Evolutionary conservation across 2,888 invertebrate genomes (phyloP), one percentile per base, ranked within the genome.

Genomic region (Cryptus viduatorius): DNA sequence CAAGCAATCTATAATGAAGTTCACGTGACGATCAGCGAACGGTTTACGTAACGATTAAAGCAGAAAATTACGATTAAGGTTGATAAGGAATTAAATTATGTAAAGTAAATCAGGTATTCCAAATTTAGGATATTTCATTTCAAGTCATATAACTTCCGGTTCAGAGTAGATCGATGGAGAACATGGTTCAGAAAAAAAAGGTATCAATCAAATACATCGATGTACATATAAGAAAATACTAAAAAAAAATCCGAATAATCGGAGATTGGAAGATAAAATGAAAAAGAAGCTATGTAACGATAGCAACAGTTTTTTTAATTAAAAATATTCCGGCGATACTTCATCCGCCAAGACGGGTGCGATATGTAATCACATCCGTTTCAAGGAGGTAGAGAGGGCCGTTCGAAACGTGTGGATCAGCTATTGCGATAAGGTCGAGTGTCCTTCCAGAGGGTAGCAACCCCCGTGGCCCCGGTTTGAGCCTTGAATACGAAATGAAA

Each of bases 401-500:
- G 19, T 65, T 37, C 5, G 37, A 31, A 42, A 24, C 1, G 19
- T 14, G 37, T 46, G 24, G 78, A 69, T 61, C 16, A 16, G 24
- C 29, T 46, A n/a, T 61, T 24, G 61, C 42, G 79, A 71, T 79
- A 71, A 79, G 71, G 48, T 29, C 59, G 61, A 61, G 29, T 50
- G 59, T 64, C 61, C 67, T 76, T 76, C 67, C 68, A 56, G 44
- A 50, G 76, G 81, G 81, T 61, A 68, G 59, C 59, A 59, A 69
- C 68, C 76, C 76, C 48, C 56, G 75, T 42, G 48, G 46, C 72
- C 48, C 19, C 59, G 59, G 12, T 37, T 24, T 10, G 61, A 42
- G 24, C 79, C 73, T 79, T 73, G 64, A 64, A 72, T 59, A 79
- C 29, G 31, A 46, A 79, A 73, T 48, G 14, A 64, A 64, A 61